Conservation (phyloP, 35 echinoderm and acorn worm species). For the Ophiothrix spiculata region DNA sequence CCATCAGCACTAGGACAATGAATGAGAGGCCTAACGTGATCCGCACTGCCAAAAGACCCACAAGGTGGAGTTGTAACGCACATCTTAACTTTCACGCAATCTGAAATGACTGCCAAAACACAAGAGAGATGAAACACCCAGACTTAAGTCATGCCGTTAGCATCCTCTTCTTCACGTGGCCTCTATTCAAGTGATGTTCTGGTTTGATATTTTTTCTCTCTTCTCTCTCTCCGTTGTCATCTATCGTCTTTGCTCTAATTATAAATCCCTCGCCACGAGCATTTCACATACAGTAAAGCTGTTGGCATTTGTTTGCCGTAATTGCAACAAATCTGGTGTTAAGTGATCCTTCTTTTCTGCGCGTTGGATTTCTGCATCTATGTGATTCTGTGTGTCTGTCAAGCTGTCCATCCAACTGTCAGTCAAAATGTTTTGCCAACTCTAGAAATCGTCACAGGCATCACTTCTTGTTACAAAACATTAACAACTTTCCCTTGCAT, state of each 20-base stretch:
- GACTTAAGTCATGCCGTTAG: not conserved
- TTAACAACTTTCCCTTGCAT: no score
- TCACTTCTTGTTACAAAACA: slow-evolving; percentile 1
- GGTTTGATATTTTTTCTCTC: not conserved
- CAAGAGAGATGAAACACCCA: not conserved
- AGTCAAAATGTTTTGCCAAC: not conserved
- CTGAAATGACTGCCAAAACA: not conserved
- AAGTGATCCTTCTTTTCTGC: slow-evolving; percentile 8
- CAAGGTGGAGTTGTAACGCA: not conserved
- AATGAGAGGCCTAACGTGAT: not conserved
- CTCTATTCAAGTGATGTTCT: not conserved
- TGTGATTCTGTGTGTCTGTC: not conserved
- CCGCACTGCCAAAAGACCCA: not conserved
- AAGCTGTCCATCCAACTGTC: not conserved
- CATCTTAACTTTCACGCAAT: slow-evolving; percentile 10
- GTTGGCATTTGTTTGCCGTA: slow-evolving; percentile 14
- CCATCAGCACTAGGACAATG: not conserved
- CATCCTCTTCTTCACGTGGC: not conserved
- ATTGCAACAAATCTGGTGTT: not conserved
- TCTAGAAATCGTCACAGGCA: no score
- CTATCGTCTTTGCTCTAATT: slow-evolving; percentile 3
- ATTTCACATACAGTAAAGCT: slow-evolving; percentile 5
- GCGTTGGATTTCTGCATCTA: not conserved
- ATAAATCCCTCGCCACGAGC: not conserved
- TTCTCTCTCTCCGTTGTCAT: not conserved